Evolutionary conservation across 2,888 invertebrate genomes (phyloP), one percentile per base, ranked within the genome.

Genomic region (Boloria euphrosyne): DNA sequence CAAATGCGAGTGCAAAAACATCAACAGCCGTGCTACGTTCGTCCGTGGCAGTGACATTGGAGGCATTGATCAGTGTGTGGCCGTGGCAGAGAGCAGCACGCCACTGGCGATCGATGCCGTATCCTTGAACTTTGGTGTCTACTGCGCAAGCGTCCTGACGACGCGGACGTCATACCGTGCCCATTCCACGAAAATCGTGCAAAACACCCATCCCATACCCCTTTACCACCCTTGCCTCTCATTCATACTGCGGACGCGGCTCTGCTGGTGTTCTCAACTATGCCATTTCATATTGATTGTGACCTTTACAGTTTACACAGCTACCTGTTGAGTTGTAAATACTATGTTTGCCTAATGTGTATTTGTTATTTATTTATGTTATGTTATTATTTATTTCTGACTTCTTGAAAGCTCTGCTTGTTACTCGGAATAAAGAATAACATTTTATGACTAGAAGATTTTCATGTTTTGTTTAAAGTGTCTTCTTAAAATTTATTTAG

Each of bases 131-230:
- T 83, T 76, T 79, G 71, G 70, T 75, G 71, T 67, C 67, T 62
- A 70, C 70, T 81, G 71, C 80, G 84, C 89, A 89, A 85, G 87
- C 80, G 89, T 84, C 82, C 77, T 73, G 74, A 71, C 80, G 80
- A 82, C 81, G 80, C 85, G 75, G 79, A 89, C 88, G 91, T 91
- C 90, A 90, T 81, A 69, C 76, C 80, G 83, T 83, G 89, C 79
- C 89, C 90, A 84, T 88, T 87, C 87, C 89, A 83, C 85, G 82
- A 83, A 78, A 81, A 85, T 80, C 83, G 83, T 82, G 83, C 77
- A 70, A 57, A 67, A 68, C 76, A 77, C 76, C 75, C 69, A 66
- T 47, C 63, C 74, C 73, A 64, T 71, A 74, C 80, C 82, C 65
- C 16, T 51, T 64, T 47, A 60, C 61, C 55, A 54, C 64, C 68